A percentile compares a stretch with the other conserved stretches of the same genome.
These are phyloP conservation scores for Empis stercorea DNA, from an alignment of 2,888 invertebrate species.

Conservation along the genomic window DNA sequence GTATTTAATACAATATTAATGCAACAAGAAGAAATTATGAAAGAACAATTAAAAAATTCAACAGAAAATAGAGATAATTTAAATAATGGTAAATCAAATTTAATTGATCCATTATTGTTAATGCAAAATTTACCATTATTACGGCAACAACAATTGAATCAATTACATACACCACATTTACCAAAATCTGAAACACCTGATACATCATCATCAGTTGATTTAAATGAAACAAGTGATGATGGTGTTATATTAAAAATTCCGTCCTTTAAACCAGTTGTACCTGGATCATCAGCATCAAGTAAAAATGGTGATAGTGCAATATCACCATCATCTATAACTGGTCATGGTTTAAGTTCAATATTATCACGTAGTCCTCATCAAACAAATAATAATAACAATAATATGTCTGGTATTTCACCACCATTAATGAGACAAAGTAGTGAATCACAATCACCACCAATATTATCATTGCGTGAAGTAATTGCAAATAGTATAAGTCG, in stretches of 20 bases:
- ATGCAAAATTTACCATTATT: slow-evolving; percentile 22
- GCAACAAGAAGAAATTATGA: slow-evolving; percentile 18
- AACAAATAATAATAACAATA: slow-evolving; percentile 11
- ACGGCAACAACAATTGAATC: slow-evolving; percentile 23
- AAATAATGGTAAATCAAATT: slow-evolving; percentile 21
- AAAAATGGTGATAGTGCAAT: slow-evolving; percentile 39
- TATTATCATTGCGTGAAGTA: slow-evolving; percentile 68
- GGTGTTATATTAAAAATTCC: slow-evolving; percentile 86
- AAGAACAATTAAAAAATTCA: slow-evolving; percentile 11
- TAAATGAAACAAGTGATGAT: slow-evolving; percentile 36
- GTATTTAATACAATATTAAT: slow-evolving; percentile 26
- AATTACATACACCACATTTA: slow-evolving; percentile 25
- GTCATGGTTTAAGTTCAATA: slow-evolving; percentile 10
- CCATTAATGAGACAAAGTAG: slow-evolving; percentile 31
- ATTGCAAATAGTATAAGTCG: slow-evolving; percentile 87
- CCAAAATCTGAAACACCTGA: slow-evolving; percentile 38
- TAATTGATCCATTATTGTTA: slow-evolving; percentile 23
- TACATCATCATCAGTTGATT: slow-evolving; percentile 35
- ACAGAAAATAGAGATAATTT: slow-evolving; percentile 17
- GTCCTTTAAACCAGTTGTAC: slow-evolving; percentile 63
- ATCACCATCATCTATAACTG: slow-evolving; percentile 8
- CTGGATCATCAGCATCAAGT: slow-evolving; percentile 25
- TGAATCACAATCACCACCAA: slow-evolving; percentile 45
- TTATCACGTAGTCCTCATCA: slow-evolving; percentile 16
- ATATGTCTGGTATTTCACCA: slow-evolving; percentile 37